Evolutionary conservation across 2,797 vertebrate species (phyloP), one percentile per base, ranked within the genome.

Genomic region (Paramormyrops hopkinsi): DNA sequence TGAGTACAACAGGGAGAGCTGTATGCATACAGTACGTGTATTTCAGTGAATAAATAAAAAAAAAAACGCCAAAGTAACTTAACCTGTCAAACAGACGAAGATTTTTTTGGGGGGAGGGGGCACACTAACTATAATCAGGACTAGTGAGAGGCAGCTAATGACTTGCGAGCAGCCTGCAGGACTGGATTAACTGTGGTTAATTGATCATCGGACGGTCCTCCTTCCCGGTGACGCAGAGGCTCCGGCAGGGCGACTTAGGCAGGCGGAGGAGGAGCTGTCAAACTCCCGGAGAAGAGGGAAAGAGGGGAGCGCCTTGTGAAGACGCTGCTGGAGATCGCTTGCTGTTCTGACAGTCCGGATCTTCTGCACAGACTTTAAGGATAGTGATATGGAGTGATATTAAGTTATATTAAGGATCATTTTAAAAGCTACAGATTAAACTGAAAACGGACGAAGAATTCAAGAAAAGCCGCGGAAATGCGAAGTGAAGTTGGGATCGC

Each of bases 201-300:
- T 69, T 87, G 83, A 84, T 86, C 56, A 44, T 46, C 33, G 50
- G 50, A 76, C 46, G 48, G 19, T 46, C 89, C 69, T 76, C 86
- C 89, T 87, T 88, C 86, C 17, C 25, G n/a, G 3, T 90, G 89
- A 90, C 89, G 89, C 82, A 86, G 59, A 12, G 69, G 17, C 19
- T 76, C 29, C 41, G 73, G 89, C 54, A 44, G 59, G 7, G 85
- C 51, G 22, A 50, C 82, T 85, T 85, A 50, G 46, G 82, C 69
- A 62, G 73, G n/a, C 37, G 89, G 79, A 83, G 89, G 86, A 90
- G 89, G 89, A 88, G 89, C 89, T 90, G 89, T 90, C 89, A 90
- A 90, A 90, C 86, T 89, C 69, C 54, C 73, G 3, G 37, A 12
- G 89, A 33, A 54, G 37, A 37, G 86, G n/a, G 29, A 79, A 76